Base-by-base conservation (phyloP, 1,140 invertebrate genomes). In the Diachasma alloeum region DNA sequence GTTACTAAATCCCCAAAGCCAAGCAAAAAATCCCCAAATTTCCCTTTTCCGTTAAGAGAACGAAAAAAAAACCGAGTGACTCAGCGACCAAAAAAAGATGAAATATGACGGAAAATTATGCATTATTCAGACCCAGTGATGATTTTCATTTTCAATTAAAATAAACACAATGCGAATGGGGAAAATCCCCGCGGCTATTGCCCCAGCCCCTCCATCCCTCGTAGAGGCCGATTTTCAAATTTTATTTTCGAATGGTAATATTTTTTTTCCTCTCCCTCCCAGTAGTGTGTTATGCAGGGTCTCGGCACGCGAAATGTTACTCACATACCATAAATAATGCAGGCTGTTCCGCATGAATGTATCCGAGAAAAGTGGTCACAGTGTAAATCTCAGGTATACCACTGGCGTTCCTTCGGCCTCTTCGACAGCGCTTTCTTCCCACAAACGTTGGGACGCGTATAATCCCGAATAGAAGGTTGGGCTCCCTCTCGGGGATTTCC, bases 381-480 rank as follows among this genome's bases (percentile, higher is more conserved):
- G 59, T 63, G 24, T 63, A 63, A 31, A 63, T 63, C 59, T 63
- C 59, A 63, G 59, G 59, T 63, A 63, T 63, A 63, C 22, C 59
- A 63, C 3, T 63, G 11, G 59, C 59, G n/a, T 53, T 53, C 13
- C 44, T 48, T 15, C 9, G 48, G 13, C 22, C 59, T 15, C 19
- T 63, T 24, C 59, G 59, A 63, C 22, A 63, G 59, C 24, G 19
- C 24, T 63, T 63, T 31, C 19, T 63, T 63, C 59, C 59, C 59
- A 63, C 26, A 63, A 63, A 63, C 19, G 59, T 63, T 63, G 59
- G 24, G 59, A 15, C 19, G 22, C 13, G 24, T 63, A 63, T 26
- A 63, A 63, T 63, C 59, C 59, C 19, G 0, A 31, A 6, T 31
- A 6, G 31, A 31, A 63, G 59, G 9, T 63, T 26, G 59, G 19